Evolutionary conservation across 2,797 vertebrate species (phyloP).

Genomic region (Myotis myotis): DNA sequence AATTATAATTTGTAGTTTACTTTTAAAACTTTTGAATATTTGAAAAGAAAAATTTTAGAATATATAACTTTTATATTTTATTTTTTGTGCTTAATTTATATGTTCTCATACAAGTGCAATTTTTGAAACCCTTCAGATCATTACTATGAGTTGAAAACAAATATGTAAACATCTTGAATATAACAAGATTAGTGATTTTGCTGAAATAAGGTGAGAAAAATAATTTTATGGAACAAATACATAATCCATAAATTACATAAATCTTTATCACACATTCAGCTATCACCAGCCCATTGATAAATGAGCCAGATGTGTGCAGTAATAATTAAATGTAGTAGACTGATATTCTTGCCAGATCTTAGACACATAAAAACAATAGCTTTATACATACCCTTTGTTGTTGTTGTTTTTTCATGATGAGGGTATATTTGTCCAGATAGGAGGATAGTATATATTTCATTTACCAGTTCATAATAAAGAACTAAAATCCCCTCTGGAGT

Average conservation of each 20-base stretch:
- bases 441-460: neutral
- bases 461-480: neutral
- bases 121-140: constrained; percentile 2
- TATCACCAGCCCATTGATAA: neutral
- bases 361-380: neutral
- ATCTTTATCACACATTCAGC: neutral
- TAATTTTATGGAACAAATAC: constrained; percentile 9
- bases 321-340: constrained; percentile 32
- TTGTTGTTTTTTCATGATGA: neutral
- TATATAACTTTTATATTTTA: neutral
- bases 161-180: constrained; percentile 23
- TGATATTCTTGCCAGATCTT: neutral
- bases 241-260: neutral
- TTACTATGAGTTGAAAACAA: constrained; percentile 28
- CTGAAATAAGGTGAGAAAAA: constrained; percentile 44
- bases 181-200: constrained; percentile 29
- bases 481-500: neutral
- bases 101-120: neutral
- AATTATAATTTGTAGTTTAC: constrained; percentile 22
- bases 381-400: neutral
- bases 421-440: neutral
- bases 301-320: neutral
- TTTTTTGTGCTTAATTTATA: neutral
- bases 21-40: constrained; percentile 32
- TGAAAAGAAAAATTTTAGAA: neutral